Percentiles rank a stretch among this genome's conserved stretches.
Evolutionary conservation across 1,140 invertebrate genomes (phyloP).

Genomic region (Micrasema minimum): DNA sequence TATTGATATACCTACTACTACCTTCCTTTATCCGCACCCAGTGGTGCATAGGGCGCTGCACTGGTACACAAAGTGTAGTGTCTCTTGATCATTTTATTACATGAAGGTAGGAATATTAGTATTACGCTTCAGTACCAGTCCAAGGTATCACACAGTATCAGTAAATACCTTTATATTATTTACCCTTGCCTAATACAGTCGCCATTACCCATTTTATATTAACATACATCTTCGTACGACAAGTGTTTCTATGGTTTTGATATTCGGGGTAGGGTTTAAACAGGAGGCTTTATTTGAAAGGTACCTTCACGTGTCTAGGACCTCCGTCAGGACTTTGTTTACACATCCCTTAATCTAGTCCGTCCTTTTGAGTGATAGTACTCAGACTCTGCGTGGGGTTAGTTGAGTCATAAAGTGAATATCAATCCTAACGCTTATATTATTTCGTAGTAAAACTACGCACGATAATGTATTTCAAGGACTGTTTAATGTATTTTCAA

Average conservation of each 20-base stretch:
- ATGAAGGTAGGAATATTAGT: too few relatives aligned
- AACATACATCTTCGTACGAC: neutral
- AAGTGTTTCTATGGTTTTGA: neutral
- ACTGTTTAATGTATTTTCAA: too few relatives aligned
- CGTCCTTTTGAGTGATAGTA: conserved; percentile 13
- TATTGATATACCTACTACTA: too few relatives aligned
- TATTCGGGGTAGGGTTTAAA: neutral
- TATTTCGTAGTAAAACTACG: too few relatives aligned
- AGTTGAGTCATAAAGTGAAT: conserved; percentile 28
- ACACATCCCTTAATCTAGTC: conserved; percentile 30
- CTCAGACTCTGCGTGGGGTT: neutral
- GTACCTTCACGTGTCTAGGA: neutral
- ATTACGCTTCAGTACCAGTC: too few relatives aligned
- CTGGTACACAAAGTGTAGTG: too few relatives aligned
- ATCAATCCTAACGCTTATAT: neutral
- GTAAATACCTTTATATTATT: too few relatives aligned
- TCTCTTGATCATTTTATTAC: too few relatives aligned
- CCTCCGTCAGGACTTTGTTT: conserved; percentile 27
- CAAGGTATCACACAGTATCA: too few relatives aligned
- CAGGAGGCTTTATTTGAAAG: conserved; percentile 4
- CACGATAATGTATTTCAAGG: too few relatives aligned
- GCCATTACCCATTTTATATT: neutral
- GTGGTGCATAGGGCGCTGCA: too few relatives aligned
- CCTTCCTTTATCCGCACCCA: too few relatives aligned
- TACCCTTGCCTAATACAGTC: neutral